Evolutionary conservation across 2,888 invertebrate species (phyloP), one percentile per base, ranked within the genome.

Genomic region (Lamellibrachia columna): DNA sequence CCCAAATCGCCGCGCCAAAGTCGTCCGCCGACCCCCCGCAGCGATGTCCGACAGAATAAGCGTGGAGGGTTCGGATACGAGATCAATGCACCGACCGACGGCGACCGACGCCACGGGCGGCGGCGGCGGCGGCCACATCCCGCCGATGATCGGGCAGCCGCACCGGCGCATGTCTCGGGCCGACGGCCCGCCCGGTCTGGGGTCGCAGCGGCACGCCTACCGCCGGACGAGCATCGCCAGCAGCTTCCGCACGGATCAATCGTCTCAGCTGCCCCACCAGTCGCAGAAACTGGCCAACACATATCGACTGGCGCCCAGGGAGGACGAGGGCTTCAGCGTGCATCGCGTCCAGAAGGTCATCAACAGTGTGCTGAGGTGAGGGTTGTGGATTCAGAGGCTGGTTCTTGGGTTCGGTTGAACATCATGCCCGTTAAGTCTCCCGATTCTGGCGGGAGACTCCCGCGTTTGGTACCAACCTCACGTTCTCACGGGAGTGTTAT

Each of bases 271-370:
- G 22, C 75, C 11, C 6, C 75, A 75, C 2, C 15, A 15, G 75
- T n/a, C 75, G 75, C 11, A 15, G 22, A 75, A 75, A 22, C 75
- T 75, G 75, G 75, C 75, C 15, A 95, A 95, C 94, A 95, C 96
- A 7, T 96, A 95, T 93, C 94, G 95, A 93, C 92, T 95, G 90
- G 94, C 93, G 15, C 96, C 96, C 4, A 93, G 94, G 7, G 28
- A 60, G 0, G 93, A 93, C 28, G 95, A 96, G 90, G 94, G 94
- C 91, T 96, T 96, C 93, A 95, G 95, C 93, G 93, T 95, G 8
- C 93, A 93, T 7, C 92, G 92, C 28, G 95, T 95, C 0, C 93
- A 94, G 92, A 93, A 94, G 53, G 94, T 95, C 22, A 95, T 96
- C 92, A 93, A 94, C 53, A 75, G 75, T n/a, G 75, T 75, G 22